Conservation (phyloP, 2,113 vertebrate genomes). For the Sprattus sprattus region DNA sequence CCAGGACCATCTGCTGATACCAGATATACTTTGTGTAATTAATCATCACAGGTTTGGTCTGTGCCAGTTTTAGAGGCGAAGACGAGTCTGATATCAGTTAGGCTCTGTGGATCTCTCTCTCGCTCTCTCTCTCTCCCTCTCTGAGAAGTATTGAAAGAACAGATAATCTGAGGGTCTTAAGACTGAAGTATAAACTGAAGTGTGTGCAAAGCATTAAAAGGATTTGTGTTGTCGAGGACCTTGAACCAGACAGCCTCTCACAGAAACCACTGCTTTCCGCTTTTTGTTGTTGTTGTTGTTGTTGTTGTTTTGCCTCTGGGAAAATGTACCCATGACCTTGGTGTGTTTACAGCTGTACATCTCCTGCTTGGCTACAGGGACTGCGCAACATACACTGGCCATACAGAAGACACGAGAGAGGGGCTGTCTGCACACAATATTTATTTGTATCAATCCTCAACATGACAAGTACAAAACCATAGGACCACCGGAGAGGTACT, state of each 20-base stretch:
- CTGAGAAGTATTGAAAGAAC: neutral
- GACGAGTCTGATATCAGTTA: neutral
- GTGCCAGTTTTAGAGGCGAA: neutral
- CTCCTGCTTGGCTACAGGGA: neutral
- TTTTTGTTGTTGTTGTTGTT: too few relatives aligned
- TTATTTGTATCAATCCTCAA: neutral
- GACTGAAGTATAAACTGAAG: neutral
- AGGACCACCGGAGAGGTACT: neutral
- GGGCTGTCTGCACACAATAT: neutral
- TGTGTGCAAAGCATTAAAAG: neutral
- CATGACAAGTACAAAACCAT: neutral
- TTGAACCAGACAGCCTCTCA: neutral
- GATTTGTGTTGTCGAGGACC: neutral
- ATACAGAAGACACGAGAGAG: neutral
- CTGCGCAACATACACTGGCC: neutral
- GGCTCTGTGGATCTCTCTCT: neutral
- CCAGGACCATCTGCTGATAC: slow-evolving; percentile 10
- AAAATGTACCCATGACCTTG: neutral
- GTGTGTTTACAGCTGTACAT: neutral
- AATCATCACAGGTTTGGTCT: neutral
- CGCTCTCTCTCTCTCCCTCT: neutral
- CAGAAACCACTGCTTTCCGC: neutral
- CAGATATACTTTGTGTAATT: slow-evolving; percentile 15
- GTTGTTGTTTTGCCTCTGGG: too few relatives aligned
- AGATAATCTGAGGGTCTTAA: neutral